Base-by-base conservation (phyloP, 2,113 vertebrate species). In the Ageneiosus marmoratus region DNA sequence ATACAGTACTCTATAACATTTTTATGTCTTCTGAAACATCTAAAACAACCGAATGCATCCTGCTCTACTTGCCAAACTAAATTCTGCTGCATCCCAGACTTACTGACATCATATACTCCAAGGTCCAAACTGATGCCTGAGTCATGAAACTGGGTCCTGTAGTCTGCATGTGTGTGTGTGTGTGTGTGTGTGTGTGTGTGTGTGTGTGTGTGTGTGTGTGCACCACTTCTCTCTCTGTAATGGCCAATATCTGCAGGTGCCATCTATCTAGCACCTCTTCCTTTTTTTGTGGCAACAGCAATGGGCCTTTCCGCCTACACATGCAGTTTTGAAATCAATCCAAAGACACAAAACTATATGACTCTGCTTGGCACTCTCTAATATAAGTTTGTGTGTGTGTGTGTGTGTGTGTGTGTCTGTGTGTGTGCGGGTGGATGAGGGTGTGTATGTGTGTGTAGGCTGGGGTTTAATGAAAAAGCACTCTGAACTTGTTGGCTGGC, bases 401-500 rank as follows among this genome's bases (percentile, higher is more conserved):
- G 62, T 63, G 89, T 87, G 88, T 88, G 53, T 81, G 50, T 44
- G 88, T 88, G 72, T 78, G 48, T 41, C 37, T 18, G 32, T 76
- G 55, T 46, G 62, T 86, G 88, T 88, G 87, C 87, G 62, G 56
- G 89, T 87, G 88, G n/a, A n/a, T n/a, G n/a, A n/a, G n/a, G n/a
- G n/a, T 88, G 53, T 81, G 50, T 44, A 87, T 88, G 72, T 91
- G 88, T 88, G 75, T 84, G 53, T 48, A 69, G 81, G 67, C 65
- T 80, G 74, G 84, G 88, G 88, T 89, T 88, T 93, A 93, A 93
- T 94, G 92, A 94, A 94, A 94, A 93, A 93, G 89, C 93, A 92
- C 93, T 93, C 92, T 92, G 91, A 89, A 91, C 91, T 91, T 90
- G 80, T 91, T 91, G 90, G 91, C 91, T 88, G 65, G 86, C 90